Evolutionary conservation across 2,888 invertebrate genomes (phyloP), one percentile per base, ranked within the genome.

Genomic region (Noctua pronuba): DNA sequence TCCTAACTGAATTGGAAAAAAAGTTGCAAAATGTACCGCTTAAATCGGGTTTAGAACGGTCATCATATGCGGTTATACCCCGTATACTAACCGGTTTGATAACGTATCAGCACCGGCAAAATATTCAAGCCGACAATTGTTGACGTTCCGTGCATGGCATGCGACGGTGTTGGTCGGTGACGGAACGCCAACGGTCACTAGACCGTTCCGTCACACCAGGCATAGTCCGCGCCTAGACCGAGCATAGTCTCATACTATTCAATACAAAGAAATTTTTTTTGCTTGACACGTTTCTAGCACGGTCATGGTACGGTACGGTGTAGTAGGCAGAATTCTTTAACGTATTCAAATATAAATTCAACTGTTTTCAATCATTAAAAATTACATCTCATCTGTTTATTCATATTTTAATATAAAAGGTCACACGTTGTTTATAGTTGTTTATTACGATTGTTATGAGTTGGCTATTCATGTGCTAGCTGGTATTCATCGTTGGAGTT

Each of bases 381-480:
- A 65, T 58, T 64, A 35, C 71, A 58, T 35, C 49, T 58, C 35
- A 28, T 64, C 16, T 64, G 70, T 68, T 52, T 49, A 66, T 35
- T 58, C n/a, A 72, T 52, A 44, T 58, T 82, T 18, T 58, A 44
- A 72, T 58, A 62, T 49, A 70, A 69, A 71, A 67, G 70, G 73
- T 67, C 73, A 46, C 41, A 64, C 24, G 18, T 35, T 76, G 65
- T 60, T 73, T 49, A 55, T 62, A 41, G 55, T 73, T 60, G 55
- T 81, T 67, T n/a, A n/a, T 71, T 67, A 49, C 67, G 28, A 82
- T 62, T 66, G 66, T 78, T 73, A 55, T 62, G 44, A 46, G 66
- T 70, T 55, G 21, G 66, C 24, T 82, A 73, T 64, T 58, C 49
- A 78, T 77, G 11, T 49, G 35, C 8, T 60, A 31, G 62, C 13